Evolutionary conservation across 2,888 invertebrate genomes (phyloP).

Genomic region (Capitulum mitella): DNA sequence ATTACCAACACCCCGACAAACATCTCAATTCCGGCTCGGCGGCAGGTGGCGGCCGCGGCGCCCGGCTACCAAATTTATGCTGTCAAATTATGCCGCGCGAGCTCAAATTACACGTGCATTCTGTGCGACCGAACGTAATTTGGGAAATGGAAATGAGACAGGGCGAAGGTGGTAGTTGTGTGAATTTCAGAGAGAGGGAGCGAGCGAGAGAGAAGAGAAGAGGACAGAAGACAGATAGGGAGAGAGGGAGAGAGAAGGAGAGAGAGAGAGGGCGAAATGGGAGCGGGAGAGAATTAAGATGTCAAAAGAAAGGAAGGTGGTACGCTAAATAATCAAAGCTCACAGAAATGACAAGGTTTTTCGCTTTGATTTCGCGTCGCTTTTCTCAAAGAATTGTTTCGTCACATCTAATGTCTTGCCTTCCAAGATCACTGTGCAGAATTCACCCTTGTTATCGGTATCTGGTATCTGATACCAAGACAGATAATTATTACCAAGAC

Average conservation of each 20-base stretch:
- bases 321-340: too few species aligned
- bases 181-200: not conserved
- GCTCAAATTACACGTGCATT: slow-evolving; percentile 15
- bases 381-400: too few species aligned
- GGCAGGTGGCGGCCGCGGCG: not conserved
- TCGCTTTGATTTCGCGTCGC: too few species aligned
- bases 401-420: too few species aligned
- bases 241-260: not conserved
- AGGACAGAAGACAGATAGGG: not conserved
- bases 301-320: too few species aligned
- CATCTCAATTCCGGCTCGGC: not conserved
- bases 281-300: too few species aligned
- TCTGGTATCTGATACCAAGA: too few species aligned
- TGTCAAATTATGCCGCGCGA: slow-evolving; percentile 2
- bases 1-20: not conserved
- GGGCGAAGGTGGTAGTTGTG: not conserved
- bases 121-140: not conserved
- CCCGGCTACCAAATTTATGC: slow-evolving; percentile 5
- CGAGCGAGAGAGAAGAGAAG: not conserved
- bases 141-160: not conserved
- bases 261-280: not conserved
- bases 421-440: too few species aligned
- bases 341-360: too few species aligned
- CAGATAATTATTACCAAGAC: too few species aligned
- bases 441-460: too few species aligned